These are phyloP conservation scores for Lasioglossum marginatum DNA, from an alignment of 2,888 invertebrate genomes.

Conservation along the genomic window DNA sequence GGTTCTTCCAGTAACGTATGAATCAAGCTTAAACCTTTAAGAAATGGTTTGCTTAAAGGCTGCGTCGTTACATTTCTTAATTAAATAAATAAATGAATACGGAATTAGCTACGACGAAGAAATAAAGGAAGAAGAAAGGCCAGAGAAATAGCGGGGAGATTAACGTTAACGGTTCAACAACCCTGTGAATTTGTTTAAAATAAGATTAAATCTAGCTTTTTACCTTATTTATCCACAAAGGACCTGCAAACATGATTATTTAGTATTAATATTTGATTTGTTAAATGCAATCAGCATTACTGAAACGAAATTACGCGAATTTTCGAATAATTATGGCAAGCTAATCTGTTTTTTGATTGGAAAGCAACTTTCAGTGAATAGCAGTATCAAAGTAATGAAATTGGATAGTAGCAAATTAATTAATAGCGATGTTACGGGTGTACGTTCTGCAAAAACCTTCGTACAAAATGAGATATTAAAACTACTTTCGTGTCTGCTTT, in stretches of 20 bases:
- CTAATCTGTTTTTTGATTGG: background rate
- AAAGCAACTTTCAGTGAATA: background rate
- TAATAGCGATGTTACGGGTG: background rate
- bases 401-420: background rate
- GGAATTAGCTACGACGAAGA: background rate
- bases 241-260: background rate
- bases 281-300: background rate
- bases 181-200: too few species aligned
- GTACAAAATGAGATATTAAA: background rate
- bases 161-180: background rate
- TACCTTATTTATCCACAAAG: background rate
- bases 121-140: background rate
- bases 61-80: background rate
- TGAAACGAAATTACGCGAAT: background rate
- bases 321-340: background rate
- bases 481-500: background rate
- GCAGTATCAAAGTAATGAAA: background rate
- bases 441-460: background rate
- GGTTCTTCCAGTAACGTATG: constrained; percentile 6
- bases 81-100: background rate
- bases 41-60: constrained; percentile 14
- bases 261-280: background rate
- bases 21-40: constrained; percentile 20
- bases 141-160: background rate
- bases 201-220: background rate